phyloP scores from a whole-genome alignment of 2,113 vertebrate genomes.

The Hydrolagus affinis region DNA sequence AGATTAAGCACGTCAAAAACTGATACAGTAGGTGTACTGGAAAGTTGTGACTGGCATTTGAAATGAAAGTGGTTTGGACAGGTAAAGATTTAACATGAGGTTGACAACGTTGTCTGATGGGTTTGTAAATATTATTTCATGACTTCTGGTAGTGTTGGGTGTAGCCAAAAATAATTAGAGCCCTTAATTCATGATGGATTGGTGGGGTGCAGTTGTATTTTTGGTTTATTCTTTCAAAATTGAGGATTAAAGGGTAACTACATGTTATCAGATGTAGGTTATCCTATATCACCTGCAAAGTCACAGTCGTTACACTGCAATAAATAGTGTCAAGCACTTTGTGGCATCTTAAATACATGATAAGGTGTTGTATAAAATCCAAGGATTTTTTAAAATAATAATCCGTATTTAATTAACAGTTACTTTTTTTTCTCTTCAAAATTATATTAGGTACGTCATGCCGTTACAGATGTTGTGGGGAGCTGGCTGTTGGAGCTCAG shows the following conservation, averaged over 20 bases:
- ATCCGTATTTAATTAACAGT: neutral
- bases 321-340: neutral
- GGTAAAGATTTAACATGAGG: neutral
- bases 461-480: constrained; percentile 69
- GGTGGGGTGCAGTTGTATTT: too few relatives aligned
- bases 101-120: neutral
- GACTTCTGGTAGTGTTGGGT: neutral
- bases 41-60: neutral
- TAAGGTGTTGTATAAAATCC: too few relatives aligned
- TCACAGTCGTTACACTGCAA: neutral
- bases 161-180: neutral
- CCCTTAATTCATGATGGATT: neutral
- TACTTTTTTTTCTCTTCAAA: neutral
- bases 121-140: neutral
- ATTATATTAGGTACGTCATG: constrained; percentile 68
- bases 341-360: too few relatives aligned
- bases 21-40: too few relatives aligned
- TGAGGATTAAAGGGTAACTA: neutral
- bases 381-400: too few relatives aligned
- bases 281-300: neutral
- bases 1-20: neutral
- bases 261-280: neutral
- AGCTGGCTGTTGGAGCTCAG: constrained; percentile 74
- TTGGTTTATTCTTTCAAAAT: neutral
- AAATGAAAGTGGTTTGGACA: neutral